Evolutionary conservation across 2,113 vertebrate genomes (phyloP), one percentile per base, ranked within the genome.

Genomic region (Copsychus sechellarum): DNA sequence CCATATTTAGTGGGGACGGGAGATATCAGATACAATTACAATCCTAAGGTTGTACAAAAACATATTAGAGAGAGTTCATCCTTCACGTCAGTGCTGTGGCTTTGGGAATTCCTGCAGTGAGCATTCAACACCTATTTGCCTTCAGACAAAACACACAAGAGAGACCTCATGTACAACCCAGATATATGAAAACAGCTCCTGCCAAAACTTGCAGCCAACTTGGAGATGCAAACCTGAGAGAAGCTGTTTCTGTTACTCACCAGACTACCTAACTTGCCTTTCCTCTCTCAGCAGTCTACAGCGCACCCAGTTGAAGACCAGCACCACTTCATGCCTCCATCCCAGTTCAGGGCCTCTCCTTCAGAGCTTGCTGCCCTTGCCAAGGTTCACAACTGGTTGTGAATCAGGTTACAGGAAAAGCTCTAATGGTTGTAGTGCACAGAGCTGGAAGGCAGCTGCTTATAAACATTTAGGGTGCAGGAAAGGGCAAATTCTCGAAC

Each of bases 31-130:
- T 29, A 45, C 15, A 33, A 21, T 34, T 38, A 40, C 18, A 88
- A 7, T 18, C 62, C 54, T 21, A 15, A 6, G 8, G 19, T 60
- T 88, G 40, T 54, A 78, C 43, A 65, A 60, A 78, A 86, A 42
- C 20, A 12, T 21, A 10, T 21, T 9, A 71, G 16, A 83, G 50
- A 64, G 12, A 51, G 42, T 58, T 91, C 31, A 48, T 34, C 47
- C 53, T 16, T 31, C 13, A 9, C 0, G 2, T 36, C 53, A 51
- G 42, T 9, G 29, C 42, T 20, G 8, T 0, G 1, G 51, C 64
- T 56, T 14, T 2, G 2, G 29, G 23, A 78, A 53, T 31, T 72
- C 9, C 47, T 29, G n/a, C 36, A 77, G 24, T 4, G 23, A 72
- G 15, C 31, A 11, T 13, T 31, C 29, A 53, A 42, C 18, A 47